Evolutionary conservation across 1,140 invertebrate species (phyloP).

Genomic region (Drosophila novamexicana): DNA sequence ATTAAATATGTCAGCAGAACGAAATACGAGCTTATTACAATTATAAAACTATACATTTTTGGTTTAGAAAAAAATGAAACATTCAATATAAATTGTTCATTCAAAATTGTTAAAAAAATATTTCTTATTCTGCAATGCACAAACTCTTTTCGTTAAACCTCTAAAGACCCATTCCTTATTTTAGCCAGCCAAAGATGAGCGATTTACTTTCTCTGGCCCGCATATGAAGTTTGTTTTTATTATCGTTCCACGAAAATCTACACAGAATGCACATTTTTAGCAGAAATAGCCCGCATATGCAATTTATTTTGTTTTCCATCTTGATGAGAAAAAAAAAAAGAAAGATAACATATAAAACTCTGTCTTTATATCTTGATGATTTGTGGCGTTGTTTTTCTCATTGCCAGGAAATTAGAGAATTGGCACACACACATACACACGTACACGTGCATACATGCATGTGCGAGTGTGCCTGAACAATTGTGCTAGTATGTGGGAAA

Average conservation of each 20-base stretch:
- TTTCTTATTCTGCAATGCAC: no score
- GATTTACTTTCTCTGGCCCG: not conserved
- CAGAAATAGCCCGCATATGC: conserved; percentile 30
- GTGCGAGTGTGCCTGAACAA: conserved; percentile 8
- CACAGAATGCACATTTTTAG: conserved; percentile 1
- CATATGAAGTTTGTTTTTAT: not conserved
- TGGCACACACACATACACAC: conserved; percentile 38
- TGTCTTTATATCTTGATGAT: conserved; percentile 54
- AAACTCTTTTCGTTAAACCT: not conserved
- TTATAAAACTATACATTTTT: no score
- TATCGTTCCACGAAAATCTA: conserved; percentile 3
- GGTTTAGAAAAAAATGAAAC: no score
- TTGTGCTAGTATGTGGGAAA: conserved; percentile 42
- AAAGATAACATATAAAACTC: conserved; percentile 18
- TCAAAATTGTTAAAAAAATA: no score
- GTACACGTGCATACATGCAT: not conserved
- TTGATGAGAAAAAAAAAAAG: conserved; percentile 16
- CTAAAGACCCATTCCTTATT: not conserved
- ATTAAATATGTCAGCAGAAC: no score
- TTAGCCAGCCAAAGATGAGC: not conserved
- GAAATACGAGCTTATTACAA: no score
- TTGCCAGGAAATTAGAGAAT: conserved; percentile 67
- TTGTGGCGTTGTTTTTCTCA: conserved; percentile 57
- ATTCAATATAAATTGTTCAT: no score
- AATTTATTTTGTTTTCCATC: conserved; percentile 40